Conservation (phyloP, 1,140 invertebrate species). For the Galendromus occidentalis region DNA sequence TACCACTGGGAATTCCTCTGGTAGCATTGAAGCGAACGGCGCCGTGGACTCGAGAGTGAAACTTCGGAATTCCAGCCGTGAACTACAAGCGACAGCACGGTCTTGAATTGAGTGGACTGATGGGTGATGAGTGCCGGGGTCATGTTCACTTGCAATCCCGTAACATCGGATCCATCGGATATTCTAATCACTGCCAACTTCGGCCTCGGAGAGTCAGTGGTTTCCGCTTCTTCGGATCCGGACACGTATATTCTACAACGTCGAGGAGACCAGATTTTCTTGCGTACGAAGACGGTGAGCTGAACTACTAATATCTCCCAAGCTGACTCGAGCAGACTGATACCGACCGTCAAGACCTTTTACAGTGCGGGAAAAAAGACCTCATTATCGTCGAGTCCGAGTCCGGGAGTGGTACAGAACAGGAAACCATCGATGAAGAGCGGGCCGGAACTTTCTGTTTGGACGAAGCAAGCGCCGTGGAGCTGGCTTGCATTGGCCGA, state of each 20-base stretch:
- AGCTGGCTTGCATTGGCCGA: neutral
- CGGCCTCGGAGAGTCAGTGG: constrained; percentile 59
- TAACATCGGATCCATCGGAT: constrained; percentile 39
- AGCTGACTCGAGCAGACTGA: constrained; percentile 14
- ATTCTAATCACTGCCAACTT: constrained; percentile 54
- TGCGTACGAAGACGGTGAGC: neutral
- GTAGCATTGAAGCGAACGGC: too few species aligned
- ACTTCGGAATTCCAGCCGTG: neutral
- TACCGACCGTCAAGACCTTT: neutral
- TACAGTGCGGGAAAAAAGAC: neutral
- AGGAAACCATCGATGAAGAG: neutral
- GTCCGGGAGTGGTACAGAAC: neutral
- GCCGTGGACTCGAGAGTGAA: too few species aligned
- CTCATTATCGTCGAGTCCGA: neutral
- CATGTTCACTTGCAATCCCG: constrained; percentile 53
- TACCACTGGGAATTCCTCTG: too few species aligned
- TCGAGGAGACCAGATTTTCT: neutral
- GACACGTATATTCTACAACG: constrained; percentile 32
- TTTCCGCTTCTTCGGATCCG: constrained; percentile 48
- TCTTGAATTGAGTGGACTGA: constrained; percentile 38
- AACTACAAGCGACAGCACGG: constrained; percentile 37
- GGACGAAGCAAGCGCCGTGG: neutral
- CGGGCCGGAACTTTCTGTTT: neutral
- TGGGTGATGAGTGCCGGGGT: constrained; percentile 74
- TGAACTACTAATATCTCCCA: too few species aligned